These are phyloP conservation scores for Dynastes tityus DNA, from an alignment of 2,888 invertebrate species.

Conservation along the genomic window DNA sequence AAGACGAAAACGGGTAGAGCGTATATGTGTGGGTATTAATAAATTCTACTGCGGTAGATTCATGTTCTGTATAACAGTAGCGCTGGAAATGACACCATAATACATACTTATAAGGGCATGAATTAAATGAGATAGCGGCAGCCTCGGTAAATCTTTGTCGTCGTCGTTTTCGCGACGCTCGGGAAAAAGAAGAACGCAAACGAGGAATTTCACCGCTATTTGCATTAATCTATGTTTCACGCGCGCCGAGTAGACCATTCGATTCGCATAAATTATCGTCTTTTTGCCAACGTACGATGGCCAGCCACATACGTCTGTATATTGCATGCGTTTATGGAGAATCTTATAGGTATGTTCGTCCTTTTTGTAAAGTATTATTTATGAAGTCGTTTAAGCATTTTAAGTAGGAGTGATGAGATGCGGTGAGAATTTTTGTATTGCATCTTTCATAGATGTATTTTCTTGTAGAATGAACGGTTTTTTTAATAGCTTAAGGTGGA, in stretches of 20 bases:
- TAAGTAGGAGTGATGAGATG: neutral
- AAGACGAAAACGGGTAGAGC: neutral
- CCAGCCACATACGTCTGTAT: too few relatives aligned
- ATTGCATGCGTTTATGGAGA: too few relatives aligned
- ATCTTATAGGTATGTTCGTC: neutral
- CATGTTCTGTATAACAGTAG: slow-evolving; percentile 9
- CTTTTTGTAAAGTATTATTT: slow-evolving; percentile 1
- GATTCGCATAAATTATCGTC: slow-evolving; percentile 1
- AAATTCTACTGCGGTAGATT: slow-evolving; percentile 8
- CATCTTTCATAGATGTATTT: too few relatives aligned
- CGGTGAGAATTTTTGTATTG: too few relatives aligned
- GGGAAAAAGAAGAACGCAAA: slow-evolving; percentile 27
- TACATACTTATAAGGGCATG: slow-evolving; percentile 32
- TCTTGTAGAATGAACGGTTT: too few relatives aligned
- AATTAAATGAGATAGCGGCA: slow-evolving; percentile 29
- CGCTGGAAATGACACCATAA: slow-evolving; percentile 29
- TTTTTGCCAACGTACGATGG: neutral
- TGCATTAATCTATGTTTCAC: slow-evolving; percentile 21
- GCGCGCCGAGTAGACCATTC: slow-evolving; percentile 1
- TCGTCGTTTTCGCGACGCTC: slow-evolving; percentile 1
- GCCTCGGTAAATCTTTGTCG: slow-evolving; percentile 13
- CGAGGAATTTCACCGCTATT: slow-evolving; percentile 32
- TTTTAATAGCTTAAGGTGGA: too few relatives aligned
- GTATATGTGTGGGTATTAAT: neutral
- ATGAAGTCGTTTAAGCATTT: neutral